Conservation (phyloP, 1,140 invertebrate species). For the honey bee (Apis mellifera) region DNA sequence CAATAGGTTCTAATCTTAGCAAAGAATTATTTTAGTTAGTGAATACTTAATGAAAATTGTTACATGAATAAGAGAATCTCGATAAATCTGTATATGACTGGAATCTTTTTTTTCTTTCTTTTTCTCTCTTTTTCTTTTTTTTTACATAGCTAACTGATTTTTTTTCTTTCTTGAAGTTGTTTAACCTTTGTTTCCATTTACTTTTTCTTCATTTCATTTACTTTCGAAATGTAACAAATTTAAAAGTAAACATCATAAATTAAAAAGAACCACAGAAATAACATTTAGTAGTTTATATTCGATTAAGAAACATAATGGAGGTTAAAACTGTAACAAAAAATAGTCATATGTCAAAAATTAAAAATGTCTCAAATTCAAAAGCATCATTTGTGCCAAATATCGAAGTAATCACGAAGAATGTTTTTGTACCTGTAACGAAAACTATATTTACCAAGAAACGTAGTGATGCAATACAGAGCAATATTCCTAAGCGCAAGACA, state of each 20-base stretch:
- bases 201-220: no score
- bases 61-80: not conserved
- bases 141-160: not conserved
- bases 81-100: not conserved
- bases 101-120: not conserved
- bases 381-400: not conserved
- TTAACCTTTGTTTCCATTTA: not conserved
- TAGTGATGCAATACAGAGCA: not conserved
- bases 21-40: not conserved
- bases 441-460: not conserved
- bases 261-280: not conserved
- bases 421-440: slow-evolving; percentile 25
- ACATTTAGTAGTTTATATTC: not conserved
- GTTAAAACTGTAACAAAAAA: not conserved
- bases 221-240: not conserved
- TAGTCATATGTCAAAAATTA: not conserved
- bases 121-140: not conserved
- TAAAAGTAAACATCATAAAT: not conserved
- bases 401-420: slow-evolving; percentile 30
- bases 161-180: not conserved
- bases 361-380: not conserved
- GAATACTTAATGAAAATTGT: not conserved
- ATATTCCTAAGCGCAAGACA: not conserved
- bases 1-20: not conserved
- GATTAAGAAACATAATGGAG: not conserved